Conservation (phyloP, 2,113 vertebrate species). For the Heterocephalus glaber region DNA sequence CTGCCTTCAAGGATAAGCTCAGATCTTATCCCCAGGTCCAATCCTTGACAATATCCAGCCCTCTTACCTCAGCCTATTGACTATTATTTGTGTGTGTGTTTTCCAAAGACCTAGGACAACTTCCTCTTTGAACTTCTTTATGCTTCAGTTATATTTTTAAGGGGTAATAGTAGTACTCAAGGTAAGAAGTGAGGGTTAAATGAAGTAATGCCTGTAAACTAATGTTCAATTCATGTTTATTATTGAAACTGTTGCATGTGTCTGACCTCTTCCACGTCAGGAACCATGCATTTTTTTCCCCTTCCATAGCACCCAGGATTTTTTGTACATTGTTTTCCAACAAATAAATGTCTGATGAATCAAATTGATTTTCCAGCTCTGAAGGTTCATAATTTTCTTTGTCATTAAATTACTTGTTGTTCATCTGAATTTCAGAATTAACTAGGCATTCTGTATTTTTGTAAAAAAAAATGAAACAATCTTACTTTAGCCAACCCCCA, state of each 20-base stretch:
- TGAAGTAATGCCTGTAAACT: not conserved
- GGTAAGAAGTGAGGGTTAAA: not conserved
- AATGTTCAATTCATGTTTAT: not conserved
- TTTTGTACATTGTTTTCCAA: not conserved
- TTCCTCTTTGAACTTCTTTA: slow-evolving; percentile 8
- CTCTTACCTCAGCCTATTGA: not conserved
- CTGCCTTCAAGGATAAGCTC: not conserved
- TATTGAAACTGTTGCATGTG: not conserved
- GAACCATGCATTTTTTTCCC: not conserved
- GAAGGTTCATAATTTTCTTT: slow-evolving; percentile 18
- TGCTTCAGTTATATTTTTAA: not conserved
- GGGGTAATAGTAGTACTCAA: not conserved
- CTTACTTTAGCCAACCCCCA: not conserved
- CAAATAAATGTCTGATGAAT: not conserved
- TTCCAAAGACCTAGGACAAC: not conserved
- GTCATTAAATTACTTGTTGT: slow-evolving; percentile 10
- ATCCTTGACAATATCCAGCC: not conserved
- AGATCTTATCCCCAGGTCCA: not conserved
- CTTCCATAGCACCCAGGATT: not conserved
- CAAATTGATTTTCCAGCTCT: not conserved
- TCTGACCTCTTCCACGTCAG: not conserved
- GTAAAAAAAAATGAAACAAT: not conserved
- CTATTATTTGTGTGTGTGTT: not conserved
- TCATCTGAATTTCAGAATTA: slow-evolving; percentile 34
- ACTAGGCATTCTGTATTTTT: not conserved